Evolutionary conservation across 2,888 invertebrate species (phyloP).

Genomic region (Philhelius pedissequus): DNA sequence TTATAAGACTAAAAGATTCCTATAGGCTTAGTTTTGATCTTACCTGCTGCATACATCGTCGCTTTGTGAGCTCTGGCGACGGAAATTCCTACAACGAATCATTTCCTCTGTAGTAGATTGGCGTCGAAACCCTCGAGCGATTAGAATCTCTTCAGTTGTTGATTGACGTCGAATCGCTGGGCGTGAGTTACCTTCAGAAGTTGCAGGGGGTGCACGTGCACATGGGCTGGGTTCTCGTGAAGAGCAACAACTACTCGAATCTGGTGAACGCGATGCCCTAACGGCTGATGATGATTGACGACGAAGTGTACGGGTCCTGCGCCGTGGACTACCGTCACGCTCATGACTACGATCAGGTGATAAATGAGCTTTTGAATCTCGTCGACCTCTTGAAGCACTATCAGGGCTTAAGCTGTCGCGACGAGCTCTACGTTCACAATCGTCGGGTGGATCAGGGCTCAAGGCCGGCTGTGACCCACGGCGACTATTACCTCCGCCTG

Average conservation of each 20-base stretch:
- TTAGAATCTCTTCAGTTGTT: constrained; percentile 94
- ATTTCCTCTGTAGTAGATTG: constrained; percentile 96
- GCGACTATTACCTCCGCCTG: constrained; percentile 84
- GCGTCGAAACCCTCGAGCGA: constrained; percentile 92
- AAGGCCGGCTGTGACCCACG: constrained; percentile 90
- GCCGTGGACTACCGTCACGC: constrained; percentile 88
- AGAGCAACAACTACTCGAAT: constrained; percentile 89
- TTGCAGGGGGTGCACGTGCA: constrained; percentile 80
- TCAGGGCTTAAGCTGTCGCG: constrained; percentile 94
- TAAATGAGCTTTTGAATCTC: constrained; percentile 88
- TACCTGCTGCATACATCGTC: constrained; percentile 86
- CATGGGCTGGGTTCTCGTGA: constrained; percentile 90
- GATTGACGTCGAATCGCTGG: constrained; percentile 92
- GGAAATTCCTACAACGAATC: constrained; percentile 93
- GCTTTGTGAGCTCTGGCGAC: constrained; percentile 93
- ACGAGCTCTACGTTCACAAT: constrained; percentile 84
- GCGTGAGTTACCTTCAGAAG: constrained; percentile 81
- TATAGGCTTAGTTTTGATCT: constrained; percentile 31
- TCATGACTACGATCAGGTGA: constrained; percentile 91
- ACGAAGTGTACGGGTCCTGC: constrained; percentile 85
- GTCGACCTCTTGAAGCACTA: constrained; percentile 87
- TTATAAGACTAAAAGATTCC: background rate
- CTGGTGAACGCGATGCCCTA: constrained; percentile 82
- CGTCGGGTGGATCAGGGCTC: constrained; percentile 88
- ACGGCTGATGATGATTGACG: constrained; percentile 91